Base-by-base conservation (phyloP, 2,113 vertebrate genomes). In the Bungarus multicinctus region DNA sequence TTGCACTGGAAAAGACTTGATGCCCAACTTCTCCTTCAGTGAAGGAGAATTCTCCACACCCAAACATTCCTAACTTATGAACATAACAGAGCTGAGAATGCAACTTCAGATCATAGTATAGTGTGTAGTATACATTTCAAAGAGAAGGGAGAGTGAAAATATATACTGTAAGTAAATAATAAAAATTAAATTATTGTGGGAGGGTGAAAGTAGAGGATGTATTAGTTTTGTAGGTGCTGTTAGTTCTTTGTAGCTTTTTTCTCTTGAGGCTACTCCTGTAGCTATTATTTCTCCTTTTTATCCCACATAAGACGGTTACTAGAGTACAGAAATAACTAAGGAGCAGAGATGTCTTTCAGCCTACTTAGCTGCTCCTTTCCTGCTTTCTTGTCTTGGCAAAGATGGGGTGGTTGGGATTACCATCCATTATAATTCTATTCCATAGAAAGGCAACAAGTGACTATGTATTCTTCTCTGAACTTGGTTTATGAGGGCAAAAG, bases 31-130 rank as follows among this genome's bases (percentile, higher is more conserved):
- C 12, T 50, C 54, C 57, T 50, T n/a, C 45, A 52, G 50, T 64
- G 55, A 91, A 27, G 57, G 55, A 64, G 69, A 25, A 52, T 69
- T 34, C 22, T 60, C 45, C 86, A 39, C 91, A 92, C 86, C 86
- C 91, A 92, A n/a, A 25, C 86, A 92, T 92, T 92, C 85, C 91
- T 47, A 18, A 69, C n/a, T 69, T 34, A 74, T 45, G 86, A 92
- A 7, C 22, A 14, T 69, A 30, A 74, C 22, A 74, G 86, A 60
- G 27, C 14, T 74, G 12, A 88, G 34, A 92, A 20, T 69, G 25
- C 23, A 53, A 64, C n/a, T 54, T 74, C 8, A 43, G 30, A 74
- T 25, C 30, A 34, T 57, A 52, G 7, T 30, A 74, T 39, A 88
- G 16, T 53, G 11, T 34, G 30, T 57, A 30, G n/a, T 30, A 25